Evolutionary conservation across 2,797 vertebrate species (phyloP).

Genomic region (Mus minutoides): DNA sequence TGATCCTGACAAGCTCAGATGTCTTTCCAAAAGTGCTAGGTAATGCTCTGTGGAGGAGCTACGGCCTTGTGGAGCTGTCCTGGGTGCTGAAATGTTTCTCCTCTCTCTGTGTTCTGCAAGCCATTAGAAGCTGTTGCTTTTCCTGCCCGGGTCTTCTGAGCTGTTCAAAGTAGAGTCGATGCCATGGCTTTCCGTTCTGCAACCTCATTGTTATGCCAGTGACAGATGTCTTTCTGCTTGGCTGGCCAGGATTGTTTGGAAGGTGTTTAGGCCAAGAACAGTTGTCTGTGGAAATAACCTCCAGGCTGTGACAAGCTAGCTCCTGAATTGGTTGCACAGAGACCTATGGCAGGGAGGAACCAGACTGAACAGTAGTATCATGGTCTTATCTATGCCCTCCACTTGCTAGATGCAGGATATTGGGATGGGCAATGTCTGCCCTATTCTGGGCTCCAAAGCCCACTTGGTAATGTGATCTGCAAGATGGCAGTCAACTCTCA

Average conservation of each 20-base stretch:
- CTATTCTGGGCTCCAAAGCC: background rate
- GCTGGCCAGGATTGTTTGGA: constrained; percentile 43
- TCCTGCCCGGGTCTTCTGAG: constrained; percentile 1
- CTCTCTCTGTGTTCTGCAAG: background rate
- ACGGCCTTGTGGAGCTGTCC: constrained; percentile 50
- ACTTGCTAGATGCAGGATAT: background rate
- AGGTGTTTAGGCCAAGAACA: constrained; percentile 49
- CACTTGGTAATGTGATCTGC: background rate
- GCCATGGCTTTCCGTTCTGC: background rate
- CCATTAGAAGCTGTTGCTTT: background rate
- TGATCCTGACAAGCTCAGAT: no score
- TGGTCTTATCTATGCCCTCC: background rate
- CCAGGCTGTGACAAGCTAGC: background rate
- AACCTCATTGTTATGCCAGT: constrained; percentile 32
- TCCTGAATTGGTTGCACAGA: background rate
- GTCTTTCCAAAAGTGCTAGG: background rate
- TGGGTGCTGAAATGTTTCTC: constrained; percentile 63
- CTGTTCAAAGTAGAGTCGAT: constrained; percentile 1
- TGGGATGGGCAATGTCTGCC: background rate
- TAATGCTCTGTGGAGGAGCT: fast-evolving
- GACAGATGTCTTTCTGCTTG: constrained; percentile 62
- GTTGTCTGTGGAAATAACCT: constrained; percentile 62
- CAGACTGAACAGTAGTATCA: background rate
- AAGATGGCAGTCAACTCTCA: background rate
- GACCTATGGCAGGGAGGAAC: background rate